Conservation (phyloP, 2,113 vertebrate species). For the Seriola rivoliana region DNA sequence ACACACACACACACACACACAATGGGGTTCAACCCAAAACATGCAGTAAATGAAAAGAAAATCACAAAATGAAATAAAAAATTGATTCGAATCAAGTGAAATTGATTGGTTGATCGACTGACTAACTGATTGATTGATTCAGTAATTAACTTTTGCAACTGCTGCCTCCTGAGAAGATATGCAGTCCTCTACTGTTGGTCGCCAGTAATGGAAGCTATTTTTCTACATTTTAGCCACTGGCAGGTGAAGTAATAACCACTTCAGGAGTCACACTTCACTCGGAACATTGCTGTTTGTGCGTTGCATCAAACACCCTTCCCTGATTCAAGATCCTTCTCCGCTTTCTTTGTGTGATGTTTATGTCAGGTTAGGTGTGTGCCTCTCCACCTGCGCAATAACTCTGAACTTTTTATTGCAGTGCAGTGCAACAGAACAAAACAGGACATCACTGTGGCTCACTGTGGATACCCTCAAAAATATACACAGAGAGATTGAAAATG, state of each 20-base stretch:
- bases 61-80: neutral
- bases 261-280: neutral
- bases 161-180: neutral
- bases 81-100: too few species aligned
- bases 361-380: neutral
- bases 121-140: neutral
- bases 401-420: neutral
- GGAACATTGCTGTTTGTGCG: neutral
- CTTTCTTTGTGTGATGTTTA: neutral
- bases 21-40: neutral
- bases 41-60: neutral
- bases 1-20: neutral
- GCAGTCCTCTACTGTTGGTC: neutral
- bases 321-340: neutral
- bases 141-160: neutral
- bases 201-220: constrained; percentile 9
- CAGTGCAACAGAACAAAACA: neutral
- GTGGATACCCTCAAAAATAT: neutral
- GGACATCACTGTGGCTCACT: neutral
- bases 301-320: neutral
- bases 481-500: neutral
- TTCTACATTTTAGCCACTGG: constrained; percentile 13
- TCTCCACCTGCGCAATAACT: neutral
- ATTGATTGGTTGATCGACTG: too few species aligned
- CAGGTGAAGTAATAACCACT: constrained; percentile 28